phyloP scores from a whole-genome alignment of 2,113 vertebrate genomes.

The Limanda limanda region DNA sequence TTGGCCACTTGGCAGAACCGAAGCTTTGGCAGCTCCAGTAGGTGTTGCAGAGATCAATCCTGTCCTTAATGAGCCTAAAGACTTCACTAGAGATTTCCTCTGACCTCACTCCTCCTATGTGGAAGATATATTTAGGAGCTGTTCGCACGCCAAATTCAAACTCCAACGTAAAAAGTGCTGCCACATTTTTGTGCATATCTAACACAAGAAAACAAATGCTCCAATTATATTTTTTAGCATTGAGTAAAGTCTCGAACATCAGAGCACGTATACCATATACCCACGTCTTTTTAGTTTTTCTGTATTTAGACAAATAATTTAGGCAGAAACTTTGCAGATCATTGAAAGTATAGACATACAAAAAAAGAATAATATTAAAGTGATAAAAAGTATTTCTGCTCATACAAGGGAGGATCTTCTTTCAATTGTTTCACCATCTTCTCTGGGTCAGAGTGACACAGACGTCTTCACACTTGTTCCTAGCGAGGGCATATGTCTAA shows the following conservation, averaged over 20 bases:
- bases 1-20: conserved; percentile 60
- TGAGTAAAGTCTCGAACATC: no score
- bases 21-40: conserved; percentile 58
- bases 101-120: conserved; percentile 65
- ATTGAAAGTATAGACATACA: neutral
- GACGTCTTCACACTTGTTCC: neutral
- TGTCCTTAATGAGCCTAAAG: conserved; percentile 74
- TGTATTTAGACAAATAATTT: neutral
- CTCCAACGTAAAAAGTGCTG: conserved; percentile 1
- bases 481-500: conserved; percentile 8
- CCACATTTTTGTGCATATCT: neutral
- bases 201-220: neutral
- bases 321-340: neutral
- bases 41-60: conserved; percentile 77
- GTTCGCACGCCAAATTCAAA: conserved; percentile 23
- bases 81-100: conserved; percentile 74
- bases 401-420: neutral
- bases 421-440: neutral
- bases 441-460: neutral
- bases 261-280: neutral
- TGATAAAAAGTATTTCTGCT: no score
- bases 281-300: no score
- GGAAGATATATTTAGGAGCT: conserved; percentile 64
- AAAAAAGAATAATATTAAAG: no score
- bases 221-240: neutral